Conservation (phyloP, 2,888 invertebrate genomes). For the Sinotaia quadrata region DNA sequence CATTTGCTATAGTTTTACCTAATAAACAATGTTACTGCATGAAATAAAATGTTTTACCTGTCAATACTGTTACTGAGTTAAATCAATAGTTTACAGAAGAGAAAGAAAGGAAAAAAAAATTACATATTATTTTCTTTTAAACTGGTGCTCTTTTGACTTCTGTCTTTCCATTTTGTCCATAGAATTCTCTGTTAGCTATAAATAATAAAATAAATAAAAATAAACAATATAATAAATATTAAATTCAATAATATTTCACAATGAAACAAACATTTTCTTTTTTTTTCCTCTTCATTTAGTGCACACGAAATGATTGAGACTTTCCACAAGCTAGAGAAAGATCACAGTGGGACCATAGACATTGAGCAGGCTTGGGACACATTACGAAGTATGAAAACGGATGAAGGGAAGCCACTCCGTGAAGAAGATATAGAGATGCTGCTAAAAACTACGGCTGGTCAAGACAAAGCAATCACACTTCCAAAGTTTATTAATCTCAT, state of each 20-base stretch:
- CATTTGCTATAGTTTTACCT: no score
- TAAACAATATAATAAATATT: neutral
- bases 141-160: neutral
- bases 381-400: conserved; percentile 45
- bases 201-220: neutral
- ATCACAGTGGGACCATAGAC: conserved; percentile 43
- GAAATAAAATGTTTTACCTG: neutral
- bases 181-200: neutral
- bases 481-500: conserved; percentile 63
- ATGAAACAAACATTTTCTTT: neutral
- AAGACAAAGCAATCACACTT: conserved; percentile 58
- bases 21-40: no score
- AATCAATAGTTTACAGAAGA: no score
- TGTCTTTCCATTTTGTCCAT: neutral
- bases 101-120: neutral
- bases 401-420: conserved; percentile 40
- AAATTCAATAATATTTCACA: neutral
- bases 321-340: conserved; percentile 42
- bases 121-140: neutral
- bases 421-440: conserved; percentile 51
- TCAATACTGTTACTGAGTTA: no score
- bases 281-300: conserved; percentile 32
- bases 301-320: conserved; percentile 42
- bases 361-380: conserved; percentile 49
- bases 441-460: conserved; percentile 51